These are phyloP conservation scores for Dynastes maya DNA, from an alignment of 2,888 invertebrate genomes.

Conservation along the genomic window DNA sequence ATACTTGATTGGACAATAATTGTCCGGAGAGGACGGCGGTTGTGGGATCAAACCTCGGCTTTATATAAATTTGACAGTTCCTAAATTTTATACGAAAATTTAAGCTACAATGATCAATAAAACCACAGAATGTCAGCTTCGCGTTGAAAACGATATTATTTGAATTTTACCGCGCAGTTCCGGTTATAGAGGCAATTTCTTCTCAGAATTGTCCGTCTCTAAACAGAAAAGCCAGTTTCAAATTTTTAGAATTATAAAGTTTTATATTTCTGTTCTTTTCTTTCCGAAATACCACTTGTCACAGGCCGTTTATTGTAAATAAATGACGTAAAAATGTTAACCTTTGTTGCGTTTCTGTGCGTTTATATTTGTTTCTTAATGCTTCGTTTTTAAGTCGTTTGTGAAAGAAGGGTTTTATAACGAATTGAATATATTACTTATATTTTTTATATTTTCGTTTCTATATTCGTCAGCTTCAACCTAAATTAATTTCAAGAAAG, in stretches of 20 bases:
- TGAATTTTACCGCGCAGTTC: conserved; percentile 46
- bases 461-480: too few relatives aligned
- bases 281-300: conserved; percentile 16
- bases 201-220: conserved; percentile 38
- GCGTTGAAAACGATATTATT: conserved; percentile 42
- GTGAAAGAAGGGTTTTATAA: neutral
- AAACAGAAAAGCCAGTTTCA: conserved; percentile 36
- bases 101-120: conserved; percentile 47
- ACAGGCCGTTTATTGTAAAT: conserved; percentile 11
- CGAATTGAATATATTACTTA: too few relatives aligned
- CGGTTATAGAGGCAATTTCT: conserved; percentile 41
- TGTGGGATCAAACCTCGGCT: conserved; percentile 26
- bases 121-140: conserved; percentile 47
- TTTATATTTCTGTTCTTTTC: conserved; percentile 9
- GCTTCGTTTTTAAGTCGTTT: neutral
- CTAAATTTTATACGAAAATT: conserved; percentile 48
- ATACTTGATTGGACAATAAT: conserved; percentile 46
- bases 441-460: too few relatives aligned
- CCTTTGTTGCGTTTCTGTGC: neutral
- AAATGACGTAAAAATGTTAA: neutral
- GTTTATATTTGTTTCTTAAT: neutral
- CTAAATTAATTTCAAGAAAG: too few relatives aligned
- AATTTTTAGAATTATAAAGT: conserved; percentile 7
- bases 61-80: conserved; percentile 48
- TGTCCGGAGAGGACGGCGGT: conserved; percentile 32